Percentiles rank a stretch among this genome's conserved stretches.
These are phyloP conservation scores for Palythoa grandiflora DNA, from an alignment of 92 coral and sea anemone genomes.

Conservation along the genomic window DNA sequence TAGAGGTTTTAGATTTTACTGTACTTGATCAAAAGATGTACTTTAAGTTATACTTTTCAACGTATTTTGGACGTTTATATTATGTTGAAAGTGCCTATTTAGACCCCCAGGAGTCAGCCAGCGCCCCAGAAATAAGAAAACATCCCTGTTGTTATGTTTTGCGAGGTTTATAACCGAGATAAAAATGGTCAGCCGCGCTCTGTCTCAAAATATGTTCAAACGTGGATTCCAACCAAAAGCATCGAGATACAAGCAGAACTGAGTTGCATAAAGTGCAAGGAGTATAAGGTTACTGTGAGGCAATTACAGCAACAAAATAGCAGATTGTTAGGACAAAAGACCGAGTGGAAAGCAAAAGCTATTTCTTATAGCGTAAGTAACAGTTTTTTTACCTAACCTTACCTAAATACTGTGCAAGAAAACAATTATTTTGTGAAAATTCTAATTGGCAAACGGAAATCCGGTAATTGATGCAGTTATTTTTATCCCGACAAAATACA, in stretches of 20 bases:
- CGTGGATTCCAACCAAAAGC: conserved; percentile 8
- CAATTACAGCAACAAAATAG: neutral
- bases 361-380: neutral
- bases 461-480: conserved; percentile 5
- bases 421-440: neutral
- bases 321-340: conserved; percentile 11
- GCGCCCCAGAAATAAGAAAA: neutral
- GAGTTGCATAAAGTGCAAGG: too few relatives aligned
- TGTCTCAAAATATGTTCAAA: conserved; percentile 17
- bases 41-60: conserved; percentile 6
- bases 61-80: neutral
- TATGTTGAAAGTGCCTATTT: conserved; percentile 3
- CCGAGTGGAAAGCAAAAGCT: neutral
- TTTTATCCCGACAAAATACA: neutral
- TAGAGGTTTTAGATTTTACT: neutral
- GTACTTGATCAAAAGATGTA: neutral
- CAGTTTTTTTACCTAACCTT: conserved; percentile 3
- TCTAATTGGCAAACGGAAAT: neutral
- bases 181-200: neutral
- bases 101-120: neutral
- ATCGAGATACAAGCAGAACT: neutral
- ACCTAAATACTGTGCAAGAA: conserved; percentile 9
- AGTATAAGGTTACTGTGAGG: too few relatives aligned
- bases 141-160: neutral
- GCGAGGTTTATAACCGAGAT: neutral